Conservation (phyloP, 2,888 invertebrate species). For the Oxycera nigricornis region DNA sequence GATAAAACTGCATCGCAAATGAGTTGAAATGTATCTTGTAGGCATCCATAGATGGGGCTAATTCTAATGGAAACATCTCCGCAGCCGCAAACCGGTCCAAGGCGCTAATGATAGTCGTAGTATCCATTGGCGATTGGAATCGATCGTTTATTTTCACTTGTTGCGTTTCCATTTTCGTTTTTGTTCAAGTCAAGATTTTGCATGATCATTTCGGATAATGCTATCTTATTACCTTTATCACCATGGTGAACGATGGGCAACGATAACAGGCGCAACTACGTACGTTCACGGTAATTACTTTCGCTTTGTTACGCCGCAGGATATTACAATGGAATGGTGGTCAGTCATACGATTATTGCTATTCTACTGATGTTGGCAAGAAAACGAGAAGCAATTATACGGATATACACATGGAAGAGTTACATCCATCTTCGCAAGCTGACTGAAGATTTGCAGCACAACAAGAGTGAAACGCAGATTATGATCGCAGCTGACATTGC, state of each 20-base stretch:
- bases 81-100: slow-evolving; percentile 29
- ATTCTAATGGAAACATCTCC: slow-evolving; percentile 34
- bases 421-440: not conserved
- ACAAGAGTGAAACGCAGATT: not conserved
- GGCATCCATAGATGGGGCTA: slow-evolving; percentile 17
- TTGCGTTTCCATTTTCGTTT: slow-evolving; percentile 27
- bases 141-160: slow-evolving; percentile 40
- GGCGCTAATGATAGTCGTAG: slow-evolving; percentile 35
- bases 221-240: slow-evolving; percentile 36
- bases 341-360: slow-evolving; percentile 35
- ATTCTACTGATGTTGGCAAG: slow-evolving; percentile 18
- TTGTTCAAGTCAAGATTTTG: slow-evolving; percentile 21
- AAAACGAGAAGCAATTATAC: slow-evolving; percentile 31
- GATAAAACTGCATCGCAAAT: slow-evolving; percentile 24
- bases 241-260: slow-evolving; percentile 9
- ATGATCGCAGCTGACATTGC: not conserved
- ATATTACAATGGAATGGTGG: slow-evolving; percentile 35
- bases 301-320: slow-evolving; percentile 37
- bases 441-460: not conserved
- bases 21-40: slow-evolving; percentile 31
- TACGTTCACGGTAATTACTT: slow-evolving; percentile 26
- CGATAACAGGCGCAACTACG: not conserved
- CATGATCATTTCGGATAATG: slow-evolving; percentile 34
- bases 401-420: slow-evolving; percentile 19
- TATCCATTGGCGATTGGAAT: slow-evolving; percentile 32